Evolutionary conservation across 2,888 invertebrate species (phyloP).

Genomic region (Stenchaetothrips biformis): DNA sequence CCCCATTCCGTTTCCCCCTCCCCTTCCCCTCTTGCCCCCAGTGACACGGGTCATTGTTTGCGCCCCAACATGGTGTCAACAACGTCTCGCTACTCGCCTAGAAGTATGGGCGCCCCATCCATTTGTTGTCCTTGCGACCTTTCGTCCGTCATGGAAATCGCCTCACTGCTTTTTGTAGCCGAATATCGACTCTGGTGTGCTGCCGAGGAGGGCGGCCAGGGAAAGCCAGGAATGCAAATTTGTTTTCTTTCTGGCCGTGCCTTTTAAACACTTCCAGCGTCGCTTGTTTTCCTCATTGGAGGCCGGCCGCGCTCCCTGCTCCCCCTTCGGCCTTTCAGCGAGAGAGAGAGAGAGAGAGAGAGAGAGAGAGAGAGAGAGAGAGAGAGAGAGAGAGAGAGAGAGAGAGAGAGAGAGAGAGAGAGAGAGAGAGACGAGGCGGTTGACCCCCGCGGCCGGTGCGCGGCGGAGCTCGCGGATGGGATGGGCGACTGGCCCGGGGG

Average conservation of each 20-base stretch:
- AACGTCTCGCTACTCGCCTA: no score
- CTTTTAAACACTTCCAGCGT: no score
- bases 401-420: slow-evolving; percentile 25
- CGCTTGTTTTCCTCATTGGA: no score
- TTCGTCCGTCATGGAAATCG: no score
- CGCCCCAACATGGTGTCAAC: background rate
- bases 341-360: slow-evolving; percentile 2
- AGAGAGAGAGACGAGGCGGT: slow-evolving; percentile 28
- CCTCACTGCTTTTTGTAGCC: no score
- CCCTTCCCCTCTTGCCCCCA: background rate
- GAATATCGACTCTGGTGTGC: no score
- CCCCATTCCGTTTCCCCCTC: background rate
- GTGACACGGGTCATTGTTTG: background rate
- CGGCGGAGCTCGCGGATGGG: background rate
- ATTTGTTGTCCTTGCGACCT: no score
- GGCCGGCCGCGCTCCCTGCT: no score
- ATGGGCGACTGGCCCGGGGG: background rate
- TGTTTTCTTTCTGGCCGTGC: no score
- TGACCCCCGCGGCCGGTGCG: background rate
- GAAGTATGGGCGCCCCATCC: no score
- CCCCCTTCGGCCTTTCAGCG: background rate
- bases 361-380: slow-evolving; percentile 29
- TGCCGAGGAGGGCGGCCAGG: background rate
- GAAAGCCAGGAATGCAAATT: background rate
- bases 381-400: slow-evolving; percentile 27